Evolutionary conservation across 1,140 invertebrate genomes (phyloP), one percentile per base, ranked within the genome.

Genomic region (Drosophila tsacasi): DNA sequence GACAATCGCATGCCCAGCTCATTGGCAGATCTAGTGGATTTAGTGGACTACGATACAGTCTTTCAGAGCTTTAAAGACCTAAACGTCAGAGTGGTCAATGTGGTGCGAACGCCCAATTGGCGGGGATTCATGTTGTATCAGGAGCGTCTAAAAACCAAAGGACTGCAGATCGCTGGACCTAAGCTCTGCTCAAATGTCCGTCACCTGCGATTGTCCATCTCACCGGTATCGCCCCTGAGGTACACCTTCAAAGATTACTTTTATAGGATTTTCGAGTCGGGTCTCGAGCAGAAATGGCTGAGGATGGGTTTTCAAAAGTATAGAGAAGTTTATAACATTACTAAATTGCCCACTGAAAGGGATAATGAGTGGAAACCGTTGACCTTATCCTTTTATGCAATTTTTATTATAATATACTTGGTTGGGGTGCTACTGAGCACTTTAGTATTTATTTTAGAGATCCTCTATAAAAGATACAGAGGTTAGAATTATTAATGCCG

Each of bases 71-170:
- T 75, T 0, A 9, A 19, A 2, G 7, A 13, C 0, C 12, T 71
- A 0, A 79, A 83, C 10, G 19, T n/a, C 2, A 83, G 62, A 27
- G 59, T 47, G 35, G 75, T 65, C 13, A 63, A 67, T 25, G 25
- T 66, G 0, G 5, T 21, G 2, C 21, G 10, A 6, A 8, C 35
- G 2, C 2, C 12, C 15, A 46, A 13, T 35, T 46, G 39, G 17
- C 0, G 0, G 0, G 7, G 1, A 7, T 21, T 23, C 17, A 2
- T 3, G 12, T 44, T 59, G 6, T 79, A 25, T 10, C 81, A 83
- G 35, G 13, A 54, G n/a, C 27, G 32, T 0, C 21, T 79, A 5
- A 49, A 13, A 0, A 23, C 19, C 5, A 37, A 63, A 1, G 49
- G 44, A 10, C 15, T 79, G 2, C 12, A 10, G 3, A 13, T 79